Base-by-base conservation (phyloP, 2,797 vertebrate species). In the Gastrophryne carolinensis region DNA sequence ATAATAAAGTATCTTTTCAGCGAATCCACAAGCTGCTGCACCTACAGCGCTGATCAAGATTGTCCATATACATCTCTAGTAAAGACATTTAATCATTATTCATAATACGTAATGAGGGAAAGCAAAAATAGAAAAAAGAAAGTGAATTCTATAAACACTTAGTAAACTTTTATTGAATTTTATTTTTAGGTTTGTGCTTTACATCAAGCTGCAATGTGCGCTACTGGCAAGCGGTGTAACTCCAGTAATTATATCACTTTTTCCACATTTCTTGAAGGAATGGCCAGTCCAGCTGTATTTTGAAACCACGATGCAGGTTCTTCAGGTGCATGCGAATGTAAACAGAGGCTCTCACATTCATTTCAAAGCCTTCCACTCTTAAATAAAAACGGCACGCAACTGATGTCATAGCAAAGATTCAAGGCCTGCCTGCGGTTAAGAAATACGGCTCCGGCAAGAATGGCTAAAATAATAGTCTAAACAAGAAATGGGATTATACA, bases 141-240 rank as follows among this genome's bases (percentile, higher is more conserved):
- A 69, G 66, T 57, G 35, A 69, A 78, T 65, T 66, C 68, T 72
- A 72, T 78, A 66, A 78, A 78, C 68, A 78, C 68, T 78, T 71
- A 78, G 75, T 72, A 72, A 77, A 77, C 60, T 72, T 77, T 77
- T 72, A 77, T 71, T 77, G 60, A 68, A 64, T 72, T 72, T 78
- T 78, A 78, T 78, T 78, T 78, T 78, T 72, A 78, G 75, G 50
- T 57, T 63, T 53, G 30, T 32, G 29, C 67, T 78, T 72, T 57
- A 66, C 61, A 19, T 78, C 35, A 32, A 60, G 24, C 58, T 72
- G 61, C 67, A 65, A 78, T 58, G 27, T 21, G 53, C 9, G 75
- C 75, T 78, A 72, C 68, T 66, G 61, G 68, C 68, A 78, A 56
- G 53, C 60, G 37, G 50, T 50, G 60, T 47, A 54, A 72, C 39